Evolutionary conservation across 2,113 vertebrate species (phyloP), one percentile per base, ranked within the genome.

Genomic region (Ahaetulla prasina): DNA sequence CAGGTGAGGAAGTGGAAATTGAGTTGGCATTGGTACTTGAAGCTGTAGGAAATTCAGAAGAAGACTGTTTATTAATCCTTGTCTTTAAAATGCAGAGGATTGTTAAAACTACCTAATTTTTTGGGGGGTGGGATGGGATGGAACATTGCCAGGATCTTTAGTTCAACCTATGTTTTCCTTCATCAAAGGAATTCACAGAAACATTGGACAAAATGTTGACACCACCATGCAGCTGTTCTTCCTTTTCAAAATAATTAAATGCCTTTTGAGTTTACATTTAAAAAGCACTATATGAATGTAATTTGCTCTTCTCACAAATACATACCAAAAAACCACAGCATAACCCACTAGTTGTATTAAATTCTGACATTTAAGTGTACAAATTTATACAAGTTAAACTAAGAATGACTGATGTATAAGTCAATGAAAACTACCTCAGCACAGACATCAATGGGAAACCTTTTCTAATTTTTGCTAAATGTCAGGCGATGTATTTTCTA

Each of bases 11-110:
- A 27, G 97, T 97, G 90, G 98, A 94, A 92, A 97, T 97, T 92
- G 97, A 96, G 96, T 97, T 98, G 96, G 97, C 95, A 92, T 97
- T 98, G 96, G 98, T 97, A 96, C 97, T 97, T 93, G 98, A 95
- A 95, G 97, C 98, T 98, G 96, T 23, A 52, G 43, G 50, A 96
- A 96, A 39, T 80, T 53, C 94, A 53, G 93, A 94, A 80, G 91
- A 95, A 96, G 93, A 63, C 85, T 23, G 23, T 39, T 43, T 43
- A 91, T 95, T 95, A 94, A 90, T 89, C 60, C 27, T 55, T 22
- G 93, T 94, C 86, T 43, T 92, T n/a, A 91, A 93, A 94, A 63
- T 3, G 1, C 4, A 53, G 92, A 91, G 90, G 27, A 93, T 0
- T 0, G 85, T 3, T 27, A 91, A 90, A 50, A 30, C 25, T 87